Evolutionary conservation across 2,888 invertebrate species (phyloP), one percentile per base, ranked within the genome.

Genomic region (Smittia sp.): DNA sequence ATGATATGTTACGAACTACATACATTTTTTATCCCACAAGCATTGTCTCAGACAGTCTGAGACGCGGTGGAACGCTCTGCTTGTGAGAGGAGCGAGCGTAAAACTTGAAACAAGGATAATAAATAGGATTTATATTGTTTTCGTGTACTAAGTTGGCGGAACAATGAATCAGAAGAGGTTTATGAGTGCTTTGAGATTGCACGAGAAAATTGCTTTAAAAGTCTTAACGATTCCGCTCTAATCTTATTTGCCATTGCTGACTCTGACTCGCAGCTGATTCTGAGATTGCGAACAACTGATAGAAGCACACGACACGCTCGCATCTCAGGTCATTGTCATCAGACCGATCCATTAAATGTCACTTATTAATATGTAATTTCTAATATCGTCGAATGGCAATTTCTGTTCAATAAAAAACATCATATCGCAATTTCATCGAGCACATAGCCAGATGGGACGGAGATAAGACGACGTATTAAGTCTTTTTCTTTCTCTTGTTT

Each of bases 81-180:
- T 18, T 46, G 46, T 46, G 15, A 46, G n/a, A n/a, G 46, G 2
- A 58, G 58, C 11, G 11, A 38, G 11, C 38, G 38, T 9, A 58
- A 46, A 58, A 58, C 58, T 58, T 58, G 58, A 58, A 58, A 58
- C 58, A 58, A 22, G 58, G 58, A 58, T 70, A 70, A 70, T 70
- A 70, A 70, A 54, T 54, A 72, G 72, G 72, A 72, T 72, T 72
- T 72, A 72, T 58, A 72, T 72, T 72, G 72, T 72, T 72, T 72
- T 72, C 72, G 72, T 72, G 72, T 22, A 39, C 4, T 62, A 62
- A 72, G 58, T 22, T 58, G 58, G 32, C 27, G 54, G 54, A 70
- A 54, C 24, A 27, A 27, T 18, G 69, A 70, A 70, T 52, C 25
- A 54, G 69, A 25, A 24, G 24, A 58, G 58, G 68, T 68, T 68